Conservation (phyloP, 1,140 invertebrate species). For the Stegodyphus mimosarum region DNA sequence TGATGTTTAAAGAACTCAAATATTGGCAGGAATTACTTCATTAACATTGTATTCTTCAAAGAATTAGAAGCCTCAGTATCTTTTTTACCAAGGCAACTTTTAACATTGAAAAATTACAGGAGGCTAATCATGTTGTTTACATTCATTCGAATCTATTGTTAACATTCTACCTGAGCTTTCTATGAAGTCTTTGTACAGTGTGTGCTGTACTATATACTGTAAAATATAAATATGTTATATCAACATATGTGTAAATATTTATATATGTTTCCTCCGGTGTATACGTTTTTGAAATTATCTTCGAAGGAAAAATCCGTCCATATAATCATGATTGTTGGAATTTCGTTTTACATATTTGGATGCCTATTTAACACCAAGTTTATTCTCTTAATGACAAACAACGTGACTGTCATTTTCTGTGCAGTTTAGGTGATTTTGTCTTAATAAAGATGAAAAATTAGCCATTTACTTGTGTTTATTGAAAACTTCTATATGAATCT, state of each 20-base stretch:
- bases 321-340: constrained; percentile 57
- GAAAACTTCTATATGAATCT: too few relatives aligned
- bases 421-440: constrained; percentile 46
- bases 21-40: too few relatives aligned
- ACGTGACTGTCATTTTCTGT: constrained; percentile 37
- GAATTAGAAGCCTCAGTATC: too few relatives aligned
- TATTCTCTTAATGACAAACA: not conserved
- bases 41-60: too few relatives aligned
- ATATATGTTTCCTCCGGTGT: constrained; percentile 38
- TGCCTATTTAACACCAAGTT: not conserved
- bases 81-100: too few relatives aligned
- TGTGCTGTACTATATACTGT: not conserved
- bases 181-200: not conserved
- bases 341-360: constrained; percentile 18
- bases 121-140: too few relatives aligned
- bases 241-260: constrained; percentile 38
- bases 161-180: too few relatives aligned
- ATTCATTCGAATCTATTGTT: too few relatives aligned
- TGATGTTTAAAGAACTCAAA: too few relatives aligned
- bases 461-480: not conserved
- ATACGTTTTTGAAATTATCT: constrained; percentile 16
- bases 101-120: too few relatives aligned
- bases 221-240: constrained; percentile 18
- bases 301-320: constrained; percentile 43
- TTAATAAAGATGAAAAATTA: constrained; percentile 33